Percentiles rank a stretch among this genome's conserved stretches.
Conservation (phyloP, 1,140 invertebrate species). For the Drosophila yakuba region DNA sequence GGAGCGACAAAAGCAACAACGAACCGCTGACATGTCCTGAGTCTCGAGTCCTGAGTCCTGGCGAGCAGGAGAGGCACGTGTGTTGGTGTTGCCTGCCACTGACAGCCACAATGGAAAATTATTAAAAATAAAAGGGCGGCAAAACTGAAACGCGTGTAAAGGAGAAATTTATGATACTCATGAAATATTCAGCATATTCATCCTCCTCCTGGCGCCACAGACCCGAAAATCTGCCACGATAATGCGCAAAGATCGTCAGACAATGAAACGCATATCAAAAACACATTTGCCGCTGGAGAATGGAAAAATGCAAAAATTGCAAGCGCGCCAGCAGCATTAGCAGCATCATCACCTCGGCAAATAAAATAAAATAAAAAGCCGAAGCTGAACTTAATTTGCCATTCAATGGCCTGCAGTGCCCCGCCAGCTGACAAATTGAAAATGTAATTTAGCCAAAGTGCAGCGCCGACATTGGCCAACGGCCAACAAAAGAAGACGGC, state of each 20-base stretch:
- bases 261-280: conserved; percentile 70
- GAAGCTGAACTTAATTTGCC: conserved; percentile 64
- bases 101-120: conserved; percentile 78
- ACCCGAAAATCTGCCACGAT: conserved; percentile 57
- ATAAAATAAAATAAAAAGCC: conserved; percentile 10
- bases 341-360: not conserved
- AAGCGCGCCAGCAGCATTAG: not conserved
- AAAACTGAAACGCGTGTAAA: conserved; percentile 54
- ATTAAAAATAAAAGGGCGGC: conserved; percentile 60
- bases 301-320: conserved; percentile 24
- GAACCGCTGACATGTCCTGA: conserved; percentile 62
- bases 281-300: conserved; percentile 52
- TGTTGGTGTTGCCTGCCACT: conserved; percentile 45
- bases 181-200: conserved; percentile 74
- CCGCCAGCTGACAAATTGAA: conserved; percentile 74
- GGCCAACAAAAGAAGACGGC: conserved; percentile 30
- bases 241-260: conserved; percentile 60
- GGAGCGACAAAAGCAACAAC: conserved; percentile 46
- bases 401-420: conserved; percentile 53
- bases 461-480: conserved; percentile 53
- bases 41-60: conserved; percentile 50
- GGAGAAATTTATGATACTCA: conserved; percentile 67
- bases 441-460: conserved; percentile 79
- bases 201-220: not conserved
- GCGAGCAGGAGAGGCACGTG: conserved; percentile 17